Base-by-base conservation (phyloP, 1,140 invertebrate species). In the Drosophila neocordata region DNA sequence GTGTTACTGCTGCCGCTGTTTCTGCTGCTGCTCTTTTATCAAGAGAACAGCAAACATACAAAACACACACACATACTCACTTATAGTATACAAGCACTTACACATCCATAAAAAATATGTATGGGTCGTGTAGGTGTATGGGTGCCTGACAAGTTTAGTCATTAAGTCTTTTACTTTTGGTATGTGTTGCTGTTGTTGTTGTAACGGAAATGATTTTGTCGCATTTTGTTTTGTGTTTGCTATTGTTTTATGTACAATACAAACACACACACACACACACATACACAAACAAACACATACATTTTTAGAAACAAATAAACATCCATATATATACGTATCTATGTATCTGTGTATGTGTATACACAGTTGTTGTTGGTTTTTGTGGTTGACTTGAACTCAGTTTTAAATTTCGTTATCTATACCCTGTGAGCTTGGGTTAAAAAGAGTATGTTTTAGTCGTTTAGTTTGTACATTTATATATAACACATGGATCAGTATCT, bases 171-270 rank as follows among this genome's bases (percentile, higher is more conserved):
- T 82, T 68, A 67, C 62, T 52, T 56, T 34, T 48, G n/a, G 41
- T 48, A 34, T 44, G n/a, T 31, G n/a, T 37, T 62, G 13, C 62
- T 72, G 67, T 34, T 72, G 22, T 64, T 76, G 31, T 22, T 81
- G 78, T 78, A 87, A 77, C 82, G 82, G 81, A 85, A 87, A 77
- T 87, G 70, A 77, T 51, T 74, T 74, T 71, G 64, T 66, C 51
- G 63, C 53, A 67, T 22, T 27, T 65, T 69, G 53, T 22, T 53
- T 48, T 0, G 31, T 35, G 24, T 52, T 38, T 69, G 63, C 4
- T 15, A n/a, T 48, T 34, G 13, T 20, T 35, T 27, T 48, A 20
- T 48, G 41, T 48, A 48, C 41, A 44, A 48, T 15, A 20, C 3
- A 48, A 8, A 44, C 41, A 44, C 2, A 41, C n/a, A 15, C 6